Base-by-base conservation (phyloP, 2,113 vertebrate genomes). In the Dasyurus viverrinus region DNA sequence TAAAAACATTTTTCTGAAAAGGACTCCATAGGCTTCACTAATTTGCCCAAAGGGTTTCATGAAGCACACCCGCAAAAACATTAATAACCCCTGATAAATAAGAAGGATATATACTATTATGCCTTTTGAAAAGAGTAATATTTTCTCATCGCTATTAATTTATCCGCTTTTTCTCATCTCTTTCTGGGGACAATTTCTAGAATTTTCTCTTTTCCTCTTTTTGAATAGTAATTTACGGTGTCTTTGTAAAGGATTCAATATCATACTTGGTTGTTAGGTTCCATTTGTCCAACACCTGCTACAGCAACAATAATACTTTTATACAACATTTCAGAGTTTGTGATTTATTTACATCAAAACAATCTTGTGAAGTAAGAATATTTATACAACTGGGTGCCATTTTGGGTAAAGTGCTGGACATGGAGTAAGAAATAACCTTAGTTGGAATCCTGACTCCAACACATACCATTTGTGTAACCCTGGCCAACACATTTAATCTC, bases 161-260 rank as follows among this genome's bases (percentile, higher is more conserved):
- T 55, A 14, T 84, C 4, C 22, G 23, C 46, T 53, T 90, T 50
- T 54, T 54, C 89, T 93, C 11, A 53, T 47, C 9, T 12, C 8
- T 27, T 84, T 95, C 46, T n/a, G 90, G 12, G 30, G 93, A 30
- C 1, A 92, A 57, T 26, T 60, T 53, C 90, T 93, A 23, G 22
- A 94, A 57, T n/a, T 94, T 91, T 48, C 54, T 90, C 92, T 19
- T 57, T 90, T 30, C 89, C 36, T 11, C 26, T 25, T 57, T 53
- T n/a, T 92, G 89, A 50, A 42, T 22, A 93, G 19, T 26, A 92
- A 26, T 14, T 95, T 60, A 24, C 89, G 93, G 8, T 55, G 2
- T 68, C n/a, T 89, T 89, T 42, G 26, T 76, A 94, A 94, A 25
- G 2, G 4, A 94, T 94, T 90, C 93, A 91, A 26, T n/a, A 84